A percentile compares a stretch with the other conserved stretches of the same genome.
phyloP scores from a whole-genome alignment of 1,140 invertebrate genomes.

The Ceratina australensis region DNA sequence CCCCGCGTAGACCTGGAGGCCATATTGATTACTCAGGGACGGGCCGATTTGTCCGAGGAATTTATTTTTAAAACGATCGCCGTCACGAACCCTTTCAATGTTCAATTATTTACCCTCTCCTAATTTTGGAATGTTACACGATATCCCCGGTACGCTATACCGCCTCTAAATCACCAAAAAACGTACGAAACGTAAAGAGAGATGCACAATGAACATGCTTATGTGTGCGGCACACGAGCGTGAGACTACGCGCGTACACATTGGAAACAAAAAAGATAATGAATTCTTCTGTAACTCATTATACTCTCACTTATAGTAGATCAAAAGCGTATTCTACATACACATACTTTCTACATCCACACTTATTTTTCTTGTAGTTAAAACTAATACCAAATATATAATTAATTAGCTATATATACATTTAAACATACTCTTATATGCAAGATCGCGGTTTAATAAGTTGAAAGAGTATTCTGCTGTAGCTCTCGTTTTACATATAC shows the following conservation, averaged over 20 bases:
- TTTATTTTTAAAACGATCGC: conserved; percentile 59
- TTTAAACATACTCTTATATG: background rate
- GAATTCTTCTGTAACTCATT: conserved; percentile 45
- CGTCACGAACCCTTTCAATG: conserved; percentile 18
- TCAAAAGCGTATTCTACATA: background rate
- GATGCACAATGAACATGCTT: background rate
- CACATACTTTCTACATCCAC: background rate
- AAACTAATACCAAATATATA: background rate
- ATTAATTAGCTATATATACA: background rate
- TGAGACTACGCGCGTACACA: conserved; percentile 20
- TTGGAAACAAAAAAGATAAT: conserved; percentile 56
- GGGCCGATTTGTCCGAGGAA: conserved; percentile 66
- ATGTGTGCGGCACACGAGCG: conserved; percentile 10
- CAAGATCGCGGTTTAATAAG: background rate
- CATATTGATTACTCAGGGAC: conserved; percentile 76
- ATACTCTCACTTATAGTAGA: background rate
- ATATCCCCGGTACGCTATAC: background rate
- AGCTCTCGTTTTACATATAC: too few relatives aligned
- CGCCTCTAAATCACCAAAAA: background rate
- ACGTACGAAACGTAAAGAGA: background rate
- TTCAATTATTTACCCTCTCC: conserved; percentile 20
- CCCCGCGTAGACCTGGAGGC: conserved; percentile 68
- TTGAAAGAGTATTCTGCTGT: too few relatives aligned
- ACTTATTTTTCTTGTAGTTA: background rate
- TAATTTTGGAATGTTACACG: background rate